Evolutionary conservation across 2,888 invertebrate species (phyloP), one percentile per base, ranked within the genome.

Genomic region (Mesoligia furuncula): DNA sequence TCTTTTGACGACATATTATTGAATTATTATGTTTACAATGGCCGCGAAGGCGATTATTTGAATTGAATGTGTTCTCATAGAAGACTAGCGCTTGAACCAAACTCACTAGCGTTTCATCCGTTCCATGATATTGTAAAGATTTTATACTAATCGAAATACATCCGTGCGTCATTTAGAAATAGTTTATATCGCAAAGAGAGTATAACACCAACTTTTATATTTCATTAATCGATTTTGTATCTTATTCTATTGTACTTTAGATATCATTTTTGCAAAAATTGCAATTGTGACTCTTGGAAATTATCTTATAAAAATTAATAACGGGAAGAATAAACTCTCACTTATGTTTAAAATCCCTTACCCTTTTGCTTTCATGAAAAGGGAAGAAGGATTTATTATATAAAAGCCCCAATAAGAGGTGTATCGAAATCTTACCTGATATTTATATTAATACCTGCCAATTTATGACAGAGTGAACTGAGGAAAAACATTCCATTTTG

Each of bases 61-160:
- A 83, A 83, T 88, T 85, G 75, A 88, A 90, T 91, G 92, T 93
- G 91, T 92, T 93, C 92, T 92, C 62, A 84, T 89, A 90, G 84
- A 88, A 90, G 88, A 89, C 87, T 92, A 93, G 91, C 88, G 93
- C 92, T 92, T 92, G 87, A 88, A 90, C 87, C 90, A 87, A 88
- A 91, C 90, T 91, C 92, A 92, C 92, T 93, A 94, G 92, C 91
- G 90, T 92, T 88, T 93, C 93, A 93, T 95, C 95, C 95, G 95
- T 93, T 95, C 95, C 95, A 95, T 93, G 91, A 91, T 90, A 92
- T 90, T 93, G 91, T 92, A 93, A 91, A 92, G 79, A 92, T 92
- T 91, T 92, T 92, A 92, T 93, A 92, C 91, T 90, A 88, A 93
- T 92, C 91, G 90, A 93, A 91, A 86, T 77, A 90, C 90, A 93